Base-by-base conservation (phyloP, 1,140 invertebrate genomes). In the Drosophila sulfurigaster region DNA sequence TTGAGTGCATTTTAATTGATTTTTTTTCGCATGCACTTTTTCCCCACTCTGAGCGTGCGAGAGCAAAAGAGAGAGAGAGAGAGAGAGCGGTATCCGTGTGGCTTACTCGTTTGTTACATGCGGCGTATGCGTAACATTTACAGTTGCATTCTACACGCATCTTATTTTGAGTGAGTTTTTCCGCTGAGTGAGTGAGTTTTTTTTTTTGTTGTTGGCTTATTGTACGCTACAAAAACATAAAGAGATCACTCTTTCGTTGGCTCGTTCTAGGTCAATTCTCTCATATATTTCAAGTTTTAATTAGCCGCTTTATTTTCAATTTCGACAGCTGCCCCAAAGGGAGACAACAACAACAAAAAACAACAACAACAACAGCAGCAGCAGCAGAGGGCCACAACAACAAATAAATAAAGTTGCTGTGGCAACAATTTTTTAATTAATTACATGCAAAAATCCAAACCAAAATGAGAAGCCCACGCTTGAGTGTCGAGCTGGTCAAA, bases 1-100 rank as follows among this genome's bases (percentile, higher is more conserved):
- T 85, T 81, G 75, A 89, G 85, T 89, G 85, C 85, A 89, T 89
- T 89, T 89, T 89, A 89, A 89, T 89, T 89, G 85, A 89, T 89
- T 89, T 89, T 88, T 79, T 62, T 32, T 11, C n/a, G 5, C 48
- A 49, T 69, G 69, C 75, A 75, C 32, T 58, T 70, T 25, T 54
- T 45, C 25, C 8, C 25, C 35, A 41, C n/a, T 10, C 51, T 28
- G 48, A 54, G 49, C 56, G 48, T 69, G 43, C 11, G 72, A 43
- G 59, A 25, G 51, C 32, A 25, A 16, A 13, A 45, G 20, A 46
- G 45, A 30, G 64, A 15, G 20, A 56, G 20, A 56, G 63, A 10
- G 41, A 41, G 38, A 15, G 52, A 57, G 65, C 25, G 35, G 28
- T 35, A 66, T 30, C 5, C 4, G 43, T 68, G 65, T 45, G 45